These are phyloP conservation scores for Drosophila conformis DNA, from an alignment of 2,888 invertebrate genomes.

Conservation along the genomic window DNA sequence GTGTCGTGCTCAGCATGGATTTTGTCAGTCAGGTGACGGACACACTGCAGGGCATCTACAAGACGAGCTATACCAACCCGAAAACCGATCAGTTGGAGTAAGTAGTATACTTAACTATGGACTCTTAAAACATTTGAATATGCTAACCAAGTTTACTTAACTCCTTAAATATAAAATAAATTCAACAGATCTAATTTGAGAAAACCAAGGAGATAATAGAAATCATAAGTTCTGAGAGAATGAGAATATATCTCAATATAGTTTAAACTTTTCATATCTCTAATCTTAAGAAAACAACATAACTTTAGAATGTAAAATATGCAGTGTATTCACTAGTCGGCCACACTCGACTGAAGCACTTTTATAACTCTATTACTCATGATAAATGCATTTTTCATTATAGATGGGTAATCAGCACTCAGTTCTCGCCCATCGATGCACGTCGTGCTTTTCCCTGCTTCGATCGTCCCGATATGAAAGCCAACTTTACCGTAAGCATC, in stretches of 20 bases:
- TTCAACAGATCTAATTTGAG: too few relatives aligned
- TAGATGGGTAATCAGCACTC: slow-evolving; percentile 92
- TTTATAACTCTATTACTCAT: background rate
- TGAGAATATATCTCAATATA: background rate
- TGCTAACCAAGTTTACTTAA: too few relatives aligned
- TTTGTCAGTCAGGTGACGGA: slow-evolving; percentile 86
- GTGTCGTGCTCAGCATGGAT: slow-evolving; percentile 86
- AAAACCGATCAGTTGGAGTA: slow-evolving; percentile 84
- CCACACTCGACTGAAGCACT: background rate
- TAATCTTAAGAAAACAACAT: background rate
- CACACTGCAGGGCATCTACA: slow-evolving; percentile 86
- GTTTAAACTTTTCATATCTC: background rate
- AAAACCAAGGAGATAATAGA: background rate
- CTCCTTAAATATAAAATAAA: too few relatives aligned
- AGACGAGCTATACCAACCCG: slow-evolving; percentile 85
- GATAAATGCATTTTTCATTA: background rate
- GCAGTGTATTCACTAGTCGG: background rate
- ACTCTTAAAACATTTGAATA: too few relatives aligned
- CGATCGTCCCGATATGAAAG: slow-evolving; percentile 93
- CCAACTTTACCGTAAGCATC: slow-evolving; percentile 90
- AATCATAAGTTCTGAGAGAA: background rate
- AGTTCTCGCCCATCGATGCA: slow-evolving; percentile 92
- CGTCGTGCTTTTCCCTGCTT: slow-evolving; percentile 94
- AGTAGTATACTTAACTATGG: slow-evolving; percentile 48
- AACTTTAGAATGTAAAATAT: background rate